phyloP scores from a whole-genome alignment of 2,888 invertebrate genomes.

The Pristionchus exspectatus region DNA sequence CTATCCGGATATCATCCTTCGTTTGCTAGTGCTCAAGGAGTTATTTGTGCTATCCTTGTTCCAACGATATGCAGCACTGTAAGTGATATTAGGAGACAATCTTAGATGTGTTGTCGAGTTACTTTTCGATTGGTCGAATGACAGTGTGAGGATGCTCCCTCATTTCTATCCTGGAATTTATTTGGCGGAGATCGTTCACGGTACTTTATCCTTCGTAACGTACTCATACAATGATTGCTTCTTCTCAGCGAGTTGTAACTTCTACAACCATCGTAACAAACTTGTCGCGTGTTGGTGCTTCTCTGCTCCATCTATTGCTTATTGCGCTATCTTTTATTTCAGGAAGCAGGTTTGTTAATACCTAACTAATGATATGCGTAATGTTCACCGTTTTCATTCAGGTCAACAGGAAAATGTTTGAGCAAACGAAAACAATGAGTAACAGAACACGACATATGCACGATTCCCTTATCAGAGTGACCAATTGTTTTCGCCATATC shows the following conservation, averaged over 20 bases:
- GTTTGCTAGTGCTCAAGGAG: not conserved
- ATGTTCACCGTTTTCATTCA: not conserved
- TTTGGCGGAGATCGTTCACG: not conserved
- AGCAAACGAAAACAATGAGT: not conserved
- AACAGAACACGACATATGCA: constrained; percentile 19
- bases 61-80: not conserved
- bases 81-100: not conserved
- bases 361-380: not conserved
- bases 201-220: not conserved
- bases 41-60: not conserved
- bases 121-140: not conserved
- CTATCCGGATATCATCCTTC: not conserved
- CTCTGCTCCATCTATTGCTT: not conserved
- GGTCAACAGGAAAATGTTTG: constrained; percentile 2
- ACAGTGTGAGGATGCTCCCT: not conserved
- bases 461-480: constrained; percentile 17
- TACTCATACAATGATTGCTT: not conserved
- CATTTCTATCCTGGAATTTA: constrained; percentile 5
- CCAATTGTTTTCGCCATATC: not conserved
- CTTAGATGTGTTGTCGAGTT: not conserved
- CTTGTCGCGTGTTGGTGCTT: not conserved
- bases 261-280: not conserved
- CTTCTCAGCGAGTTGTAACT: not conserved
- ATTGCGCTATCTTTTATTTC: not conserved
- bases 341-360: not conserved